Evolutionary conservation across 2,797 vertebrate species (phyloP).

Genomic region (Valencia hispanica): DNA sequence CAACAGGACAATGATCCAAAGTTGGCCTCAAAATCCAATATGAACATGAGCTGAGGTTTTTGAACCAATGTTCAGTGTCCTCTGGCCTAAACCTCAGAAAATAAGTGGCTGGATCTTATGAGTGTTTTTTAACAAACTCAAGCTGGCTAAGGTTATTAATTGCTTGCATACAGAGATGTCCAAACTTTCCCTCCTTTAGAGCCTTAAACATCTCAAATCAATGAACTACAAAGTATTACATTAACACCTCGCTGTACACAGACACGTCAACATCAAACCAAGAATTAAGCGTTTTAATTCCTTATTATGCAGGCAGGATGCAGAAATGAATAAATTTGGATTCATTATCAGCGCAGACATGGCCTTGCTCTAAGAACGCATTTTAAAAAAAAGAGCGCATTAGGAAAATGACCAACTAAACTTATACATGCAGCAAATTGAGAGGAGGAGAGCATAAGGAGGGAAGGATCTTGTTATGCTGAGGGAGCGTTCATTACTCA

Average conservation of each 20-base stretch:
- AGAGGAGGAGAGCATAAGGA: conserved; percentile 62
- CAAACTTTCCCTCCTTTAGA: not conserved
- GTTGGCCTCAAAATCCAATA: conserved; percentile 16
- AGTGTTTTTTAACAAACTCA: not conserved
- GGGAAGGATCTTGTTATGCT: conserved; percentile 65
- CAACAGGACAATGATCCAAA: conserved; percentile 14
- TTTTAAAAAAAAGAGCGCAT: conserved; percentile 29
- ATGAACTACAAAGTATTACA: not conserved
- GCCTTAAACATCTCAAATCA: not conserved
- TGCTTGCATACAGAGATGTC: not conserved
- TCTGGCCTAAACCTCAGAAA: not conserved
- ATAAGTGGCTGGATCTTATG: conserved; percentile 7
- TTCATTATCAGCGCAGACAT: conserved; percentile 34
- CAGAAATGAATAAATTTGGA: conserved; percentile 5
- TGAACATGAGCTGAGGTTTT: conserved; percentile 5
- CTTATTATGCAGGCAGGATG: conserved; percentile 2
- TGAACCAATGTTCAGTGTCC: conserved; percentile 4
- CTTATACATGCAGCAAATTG: conserved; percentile 42
- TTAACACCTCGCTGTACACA: not conserved
- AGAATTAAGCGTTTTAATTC: conserved; percentile 1
- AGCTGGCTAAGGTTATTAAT: not conserved
- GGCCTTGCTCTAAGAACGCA: conserved; percentile 20
- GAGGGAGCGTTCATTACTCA: conserved; percentile 72
- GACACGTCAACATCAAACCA: not conserved
- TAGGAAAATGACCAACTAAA: conserved; percentile 55